Evolutionary conservation across 2,113 vertebrate species (phyloP), one percentile per base, ranked within the genome.

Genomic region (Motacilla alba): DNA sequence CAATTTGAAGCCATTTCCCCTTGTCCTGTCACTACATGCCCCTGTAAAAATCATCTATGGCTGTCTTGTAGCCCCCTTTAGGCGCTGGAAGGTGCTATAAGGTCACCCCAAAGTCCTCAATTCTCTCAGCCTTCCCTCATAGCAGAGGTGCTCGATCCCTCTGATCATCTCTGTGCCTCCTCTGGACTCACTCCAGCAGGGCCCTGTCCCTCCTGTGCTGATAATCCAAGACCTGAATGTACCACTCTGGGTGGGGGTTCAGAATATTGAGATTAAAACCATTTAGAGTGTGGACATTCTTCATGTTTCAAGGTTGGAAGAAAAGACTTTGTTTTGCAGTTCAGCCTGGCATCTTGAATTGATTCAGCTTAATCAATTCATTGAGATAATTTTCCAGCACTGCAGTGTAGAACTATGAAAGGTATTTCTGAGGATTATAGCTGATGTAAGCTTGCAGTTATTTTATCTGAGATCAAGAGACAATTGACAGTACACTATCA

Each of bases 361-460:
- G 56, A 35, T 24, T 24, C n/a, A 37, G n/a, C 33, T 72, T 79
- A 74, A 96, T 93, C n/a, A 93, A n/a, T 83, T 93, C 17, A 63
- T 85, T 35, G 92, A 49, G 56, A 37, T 87, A 43, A 21, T 91
- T 96, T 95, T 81, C 62, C 67, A 85, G 85, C 76, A 49, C 80
- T 95, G 30, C 81, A 87, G 49, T 28, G 46, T 53, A 79, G 39
- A 83, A 49, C 27, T 41, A 47, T 55, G 47, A 79, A 89, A 75
- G 24, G 30, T 84, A 27, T 89, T 95, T 88, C 72, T 46, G 69
- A 87, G 80, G 66, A 92, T 94, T 93, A 58, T 17, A 56, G 56
- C 67, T 95, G 75, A 92, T 93, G 30, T 87, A 96, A 95, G 39
- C 43, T 87, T 96, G 79, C 73, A 24, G 21, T 39, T 93, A 88